These are phyloP conservation scores for Characodon lateralis DNA, from an alignment of 2,797 vertebrate species.

Conservation along the genomic window DNA sequence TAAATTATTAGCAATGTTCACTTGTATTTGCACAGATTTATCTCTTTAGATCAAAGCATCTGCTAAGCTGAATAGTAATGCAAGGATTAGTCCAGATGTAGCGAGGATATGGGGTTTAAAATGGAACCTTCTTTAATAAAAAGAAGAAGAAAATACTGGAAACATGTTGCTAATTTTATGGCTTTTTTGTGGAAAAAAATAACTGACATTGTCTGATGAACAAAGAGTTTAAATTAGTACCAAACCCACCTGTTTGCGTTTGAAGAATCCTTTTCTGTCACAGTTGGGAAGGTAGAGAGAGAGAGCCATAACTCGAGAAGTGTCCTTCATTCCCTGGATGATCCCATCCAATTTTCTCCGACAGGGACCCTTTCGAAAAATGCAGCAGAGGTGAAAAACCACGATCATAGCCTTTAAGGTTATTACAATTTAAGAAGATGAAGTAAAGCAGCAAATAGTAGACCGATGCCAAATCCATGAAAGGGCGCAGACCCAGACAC, in stretches of 20 bases:
- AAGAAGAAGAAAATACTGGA: not conserved
- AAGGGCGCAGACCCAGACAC: too few species aligned
- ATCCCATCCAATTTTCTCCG: constrained; percentile 94
- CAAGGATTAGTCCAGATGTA: not conserved
- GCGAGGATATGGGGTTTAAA: not conserved
- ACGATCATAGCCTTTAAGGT: not conserved
- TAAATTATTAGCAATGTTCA: not conserved
- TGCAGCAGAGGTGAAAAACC: constrained; percentile 1
- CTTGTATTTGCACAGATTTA: not conserved
- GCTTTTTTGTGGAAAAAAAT: too few species aligned
- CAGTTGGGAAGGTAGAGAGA: constrained; percentile 97
- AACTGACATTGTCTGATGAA: not conserved
- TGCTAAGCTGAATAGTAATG: too few species aligned
- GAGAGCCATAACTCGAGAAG: constrained; percentile 88
- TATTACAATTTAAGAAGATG: not conserved
- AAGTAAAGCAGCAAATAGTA: too few species aligned
- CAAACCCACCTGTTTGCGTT: constrained; percentile 91
- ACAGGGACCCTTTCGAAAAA: constrained; percentile 89
- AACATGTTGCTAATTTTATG: not conserved
- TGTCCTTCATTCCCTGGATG: constrained; percentile 94
- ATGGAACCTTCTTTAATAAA: not conserved
- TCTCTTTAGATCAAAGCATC: too few species aligned
- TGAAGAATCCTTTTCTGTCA: constrained; percentile 97
- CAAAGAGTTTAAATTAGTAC: not conserved
- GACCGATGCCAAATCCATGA: not conserved